Percentiles rank a stretch among this genome's conserved stretches.
Evolutionary conservation across 2,797 vertebrate species (phyloP).

Genomic region (Kryptolebias ocellatus): DNA sequence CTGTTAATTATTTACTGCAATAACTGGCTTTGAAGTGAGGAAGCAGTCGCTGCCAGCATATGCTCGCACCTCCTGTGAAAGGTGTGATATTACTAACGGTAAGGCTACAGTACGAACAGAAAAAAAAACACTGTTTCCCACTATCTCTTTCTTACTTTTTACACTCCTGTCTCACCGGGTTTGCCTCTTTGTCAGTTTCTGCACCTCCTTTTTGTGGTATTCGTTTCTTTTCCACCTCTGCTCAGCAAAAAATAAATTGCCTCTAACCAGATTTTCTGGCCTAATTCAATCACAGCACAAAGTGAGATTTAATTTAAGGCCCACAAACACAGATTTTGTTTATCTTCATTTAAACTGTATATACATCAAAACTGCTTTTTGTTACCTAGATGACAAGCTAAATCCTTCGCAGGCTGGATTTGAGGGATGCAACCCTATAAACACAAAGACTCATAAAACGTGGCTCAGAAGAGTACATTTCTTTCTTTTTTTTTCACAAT

Average conservation of each 20-base stretch:
- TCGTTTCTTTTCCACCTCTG: slow-evolving; percentile 5
- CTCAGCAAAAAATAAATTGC: slow-evolving; percentile 20
- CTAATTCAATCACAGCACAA: slow-evolving; percentile 43
- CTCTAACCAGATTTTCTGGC: slow-evolving; percentile 29
- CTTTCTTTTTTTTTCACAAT: background rate
- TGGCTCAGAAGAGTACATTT: too few species aligned
- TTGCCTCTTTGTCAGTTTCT: slow-evolving; percentile 19
- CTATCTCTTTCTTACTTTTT: slow-evolving; percentile 12
- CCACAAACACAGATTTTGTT: slow-evolving; percentile 25
- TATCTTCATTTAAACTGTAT: slow-evolving; percentile 28
- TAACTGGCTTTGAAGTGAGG: slow-evolving; percentile 76
- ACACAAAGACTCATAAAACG: too few species aligned
- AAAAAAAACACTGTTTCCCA: slow-evolving; percentile 31
- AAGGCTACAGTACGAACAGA: slow-evolving; percentile 58
- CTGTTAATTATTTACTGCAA: slow-evolving; percentile 76
- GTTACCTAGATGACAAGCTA: slow-evolving; percentile 2
- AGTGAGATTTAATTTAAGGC: slow-evolving; percentile 42
- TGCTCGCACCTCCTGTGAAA: slow-evolving; percentile 60
- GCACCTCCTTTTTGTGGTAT: slow-evolving; percentile 5
- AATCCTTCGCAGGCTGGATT: slow-evolving; percentile 2
- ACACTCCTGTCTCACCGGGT: slow-evolving; percentile 15
- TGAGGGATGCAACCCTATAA: background rate
- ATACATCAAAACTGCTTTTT: slow-evolving; percentile 23
- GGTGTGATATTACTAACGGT: slow-evolving; percentile 56
- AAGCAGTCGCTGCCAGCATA: slow-evolving; percentile 64